These are phyloP conservation scores for Turritopsis rubra DNA, from an alignment of 30 jellyfish, hydroid and myxozoan genomes.

Conservation along the genomic window DNA sequence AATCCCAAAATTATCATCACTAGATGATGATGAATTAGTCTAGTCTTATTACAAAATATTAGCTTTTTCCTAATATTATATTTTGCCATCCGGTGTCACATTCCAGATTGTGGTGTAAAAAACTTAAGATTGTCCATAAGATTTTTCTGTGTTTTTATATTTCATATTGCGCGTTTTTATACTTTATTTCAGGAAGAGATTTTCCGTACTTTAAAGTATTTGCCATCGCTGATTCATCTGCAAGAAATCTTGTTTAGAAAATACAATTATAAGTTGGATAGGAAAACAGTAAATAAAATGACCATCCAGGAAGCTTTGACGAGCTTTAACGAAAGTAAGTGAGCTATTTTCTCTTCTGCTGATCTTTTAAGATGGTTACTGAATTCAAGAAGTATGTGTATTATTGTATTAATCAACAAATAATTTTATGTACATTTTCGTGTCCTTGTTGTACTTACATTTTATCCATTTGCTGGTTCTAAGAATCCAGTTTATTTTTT, in stretches of 20 bases:
- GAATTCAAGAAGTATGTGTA: too few relatives aligned
- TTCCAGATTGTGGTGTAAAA: not conserved
- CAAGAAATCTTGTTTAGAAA: slow-evolving; percentile 34
- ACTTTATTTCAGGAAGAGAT: slow-evolving; percentile 30
- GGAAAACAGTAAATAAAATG: slow-evolving; percentile 24
- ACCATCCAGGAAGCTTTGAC: slow-evolving; percentile 21
- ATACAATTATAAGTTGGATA: slow-evolving; percentile 22
- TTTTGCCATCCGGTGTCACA: not conserved
- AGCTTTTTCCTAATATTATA: too few relatives aligned
- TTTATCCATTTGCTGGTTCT: too few relatives aligned
- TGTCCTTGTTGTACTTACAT: too few relatives aligned
- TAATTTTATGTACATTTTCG: too few relatives aligned
- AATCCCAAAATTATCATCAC: too few relatives aligned
- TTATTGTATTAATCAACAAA: too few relatives aligned
- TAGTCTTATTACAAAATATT: too few relatives aligned
- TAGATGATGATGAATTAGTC: too few relatives aligned
- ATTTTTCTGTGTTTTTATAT: not conserved
- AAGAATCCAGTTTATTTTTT: not conserved
- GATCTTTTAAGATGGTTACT: too few relatives aligned
- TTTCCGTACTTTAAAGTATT: slow-evolving; percentile 21
- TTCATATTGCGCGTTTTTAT: not conserved
- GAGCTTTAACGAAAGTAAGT: slow-evolving; percentile 27
- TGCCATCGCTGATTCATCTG: slow-evolving; percentile 39
- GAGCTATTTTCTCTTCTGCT: not conserved
- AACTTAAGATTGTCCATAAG: not conserved